A percentile compares a stretch with the other conserved stretches of the same genome.
Evolutionary conservation across 2,113 vertebrate species (phyloP).

Genomic region (Parotia lawesii): DNA sequence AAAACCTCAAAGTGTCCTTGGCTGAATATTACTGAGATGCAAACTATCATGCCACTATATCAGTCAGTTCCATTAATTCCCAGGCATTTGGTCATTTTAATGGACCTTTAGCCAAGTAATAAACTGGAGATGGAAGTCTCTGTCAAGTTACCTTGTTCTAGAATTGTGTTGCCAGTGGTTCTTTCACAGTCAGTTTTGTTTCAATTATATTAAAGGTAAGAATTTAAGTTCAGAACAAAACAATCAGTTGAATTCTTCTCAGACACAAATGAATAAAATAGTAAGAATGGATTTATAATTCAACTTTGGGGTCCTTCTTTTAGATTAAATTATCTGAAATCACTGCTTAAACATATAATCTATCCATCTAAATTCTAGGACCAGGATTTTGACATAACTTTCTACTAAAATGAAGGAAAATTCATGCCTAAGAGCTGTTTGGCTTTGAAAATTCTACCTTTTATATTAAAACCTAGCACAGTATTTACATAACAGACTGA

Average conservation of each 20-base stretch:
- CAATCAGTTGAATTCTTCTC: background rate
- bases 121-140: background rate
- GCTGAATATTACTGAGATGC: background rate
- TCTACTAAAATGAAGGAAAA: background rate
- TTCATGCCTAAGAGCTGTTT: background rate
- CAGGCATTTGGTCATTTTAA: background rate
- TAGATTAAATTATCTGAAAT: background rate
- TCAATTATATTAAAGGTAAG: background rate
- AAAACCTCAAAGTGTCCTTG: background rate
- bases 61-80: background rate
- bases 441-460: background rate
- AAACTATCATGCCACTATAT: background rate
- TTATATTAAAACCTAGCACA: background rate
- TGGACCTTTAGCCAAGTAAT: background rate
- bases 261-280: background rate
- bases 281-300: background rate
- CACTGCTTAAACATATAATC: background rate
- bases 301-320: background rate
- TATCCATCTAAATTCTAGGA: background rate
- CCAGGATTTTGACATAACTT: background rate
- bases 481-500: background rate
- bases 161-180: background rate
- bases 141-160: background rate
- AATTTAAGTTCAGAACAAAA: background rate
- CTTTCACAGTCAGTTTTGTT: background rate